Evolutionary conservation across 2,113 vertebrate species (phyloP).

Genomic region (Illadopsis cleaveri): DNA sequence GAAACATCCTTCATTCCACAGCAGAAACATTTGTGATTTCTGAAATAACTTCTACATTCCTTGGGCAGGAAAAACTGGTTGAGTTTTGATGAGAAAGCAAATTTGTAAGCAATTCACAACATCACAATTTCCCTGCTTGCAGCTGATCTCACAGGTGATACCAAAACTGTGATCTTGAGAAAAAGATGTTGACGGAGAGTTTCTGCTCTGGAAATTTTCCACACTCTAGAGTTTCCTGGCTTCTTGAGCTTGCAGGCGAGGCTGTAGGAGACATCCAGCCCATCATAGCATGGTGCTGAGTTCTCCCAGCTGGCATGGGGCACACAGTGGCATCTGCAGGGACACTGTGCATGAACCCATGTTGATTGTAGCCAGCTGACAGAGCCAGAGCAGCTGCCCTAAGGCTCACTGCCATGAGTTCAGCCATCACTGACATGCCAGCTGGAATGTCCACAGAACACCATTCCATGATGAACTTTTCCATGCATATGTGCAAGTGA

Average conservation of each 20-base stretch:
- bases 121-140: background rate
- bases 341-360: background rate
- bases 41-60: background rate
- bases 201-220: background rate
- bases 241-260: background rate
- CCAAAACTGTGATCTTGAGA: background rate
- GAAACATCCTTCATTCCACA: background rate
- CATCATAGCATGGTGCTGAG: background rate
- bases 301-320: background rate
- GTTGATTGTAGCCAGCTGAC: background rate
- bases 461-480: background rate
- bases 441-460: background rate
- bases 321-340: fast-evolving
- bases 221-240: background rate
- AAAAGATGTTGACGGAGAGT: background rate
- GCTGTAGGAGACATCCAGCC: background rate
- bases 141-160: background rate
- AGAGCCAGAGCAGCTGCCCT: background rate
- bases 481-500: fast-evolving
- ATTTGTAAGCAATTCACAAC: background rate
- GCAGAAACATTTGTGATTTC: background rate
- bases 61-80: background rate
- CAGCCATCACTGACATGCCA: background rate
- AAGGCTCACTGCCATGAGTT: background rate
- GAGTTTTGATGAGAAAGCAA: background rate